These are phyloP conservation scores for Onychomys leucogaster DNA, from an alignment of 2,797 vertebrate genomes.

Conservation along the genomic window DNA sequence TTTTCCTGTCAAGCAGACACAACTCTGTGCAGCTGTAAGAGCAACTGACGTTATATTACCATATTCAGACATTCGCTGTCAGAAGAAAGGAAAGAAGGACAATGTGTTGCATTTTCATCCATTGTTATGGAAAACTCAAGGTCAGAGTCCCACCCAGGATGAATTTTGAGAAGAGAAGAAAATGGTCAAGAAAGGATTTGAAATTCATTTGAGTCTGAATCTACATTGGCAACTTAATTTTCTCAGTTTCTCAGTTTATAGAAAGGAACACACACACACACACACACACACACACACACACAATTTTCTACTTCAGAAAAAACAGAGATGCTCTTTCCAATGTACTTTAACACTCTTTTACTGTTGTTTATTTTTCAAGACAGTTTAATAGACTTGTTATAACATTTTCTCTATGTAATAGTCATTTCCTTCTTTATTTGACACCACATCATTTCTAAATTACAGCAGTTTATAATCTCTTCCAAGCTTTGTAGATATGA, in stretches of 20 bases:
- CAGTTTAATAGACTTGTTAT: neutral
- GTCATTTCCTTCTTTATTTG: neutral
- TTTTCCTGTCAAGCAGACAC: slow-evolving; percentile 8
- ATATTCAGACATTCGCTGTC: slow-evolving; percentile 11
- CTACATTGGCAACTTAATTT: neutral
- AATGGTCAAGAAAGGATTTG: neutral
- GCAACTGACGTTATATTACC: slow-evolving; percentile 38
- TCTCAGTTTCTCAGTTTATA: neutral
- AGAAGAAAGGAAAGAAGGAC: neutral
- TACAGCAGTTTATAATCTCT: neutral
- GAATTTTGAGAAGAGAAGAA: neutral
- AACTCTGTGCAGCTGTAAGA: neutral
- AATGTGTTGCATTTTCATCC: neutral
- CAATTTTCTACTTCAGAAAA: neutral
- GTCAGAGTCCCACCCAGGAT: neutral
- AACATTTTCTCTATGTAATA: neutral
- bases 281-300: neutral
- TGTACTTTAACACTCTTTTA: too few relatives aligned
- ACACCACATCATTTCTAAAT: neutral
- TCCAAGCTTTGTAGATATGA: neutral
- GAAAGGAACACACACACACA: neutral
- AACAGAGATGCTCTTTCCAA: neutral
- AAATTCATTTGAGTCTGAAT: neutral
- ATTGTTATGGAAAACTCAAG: slow-evolving; percentile 3
- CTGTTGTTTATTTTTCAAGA: neutral